Evolutionary conservation across 2,113 vertebrate species (phyloP).

Genomic region (Butorides virescens): DNA sequence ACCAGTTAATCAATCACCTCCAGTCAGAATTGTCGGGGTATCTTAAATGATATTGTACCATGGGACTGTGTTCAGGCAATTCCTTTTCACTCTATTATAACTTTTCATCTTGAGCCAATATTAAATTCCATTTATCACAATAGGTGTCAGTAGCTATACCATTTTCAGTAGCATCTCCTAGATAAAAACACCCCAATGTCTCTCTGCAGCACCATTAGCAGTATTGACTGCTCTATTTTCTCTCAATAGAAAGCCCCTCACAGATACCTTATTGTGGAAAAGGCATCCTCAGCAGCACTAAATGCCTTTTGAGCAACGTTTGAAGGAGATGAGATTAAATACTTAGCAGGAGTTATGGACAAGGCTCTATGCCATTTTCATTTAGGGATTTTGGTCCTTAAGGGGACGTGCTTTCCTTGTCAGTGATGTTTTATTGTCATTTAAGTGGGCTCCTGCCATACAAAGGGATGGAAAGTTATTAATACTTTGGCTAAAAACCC

Average conservation of each 20-base stretch:
- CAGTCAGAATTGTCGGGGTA: not conserved
- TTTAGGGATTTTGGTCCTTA: constrained; percentile 24
- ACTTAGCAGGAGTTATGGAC: constrained; percentile 23
- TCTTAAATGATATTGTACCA: constrained; percentile 30
- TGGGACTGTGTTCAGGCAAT: constrained; percentile 18
- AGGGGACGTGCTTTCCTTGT: not conserved
- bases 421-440: not conserved
- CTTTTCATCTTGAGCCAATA: constrained; percentile 47
- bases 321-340: constrained; percentile 49
- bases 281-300: constrained; percentile 22
- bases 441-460: constrained; percentile 19
- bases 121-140: constrained; percentile 61
- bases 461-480: constrained; percentile 8
- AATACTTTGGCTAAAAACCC: not conserved
- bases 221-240: constrained; percentile 59
- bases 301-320: not conserved
- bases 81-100: constrained; percentile 51
- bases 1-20: constrained; percentile 17
- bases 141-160: constrained; percentile 48
- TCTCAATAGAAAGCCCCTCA: constrained; percentile 21
- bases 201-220: constrained; percentile 53
- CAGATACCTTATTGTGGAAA: not conserved
- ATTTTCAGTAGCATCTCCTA: constrained; percentile 43
- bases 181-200: constrained; percentile 42
- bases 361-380: constrained; percentile 31